Evolutionary conservation across 2,888 invertebrate genomes (phyloP), one percentile per base, ranked within the genome.

Genomic region (Phortica okadai): DNA sequence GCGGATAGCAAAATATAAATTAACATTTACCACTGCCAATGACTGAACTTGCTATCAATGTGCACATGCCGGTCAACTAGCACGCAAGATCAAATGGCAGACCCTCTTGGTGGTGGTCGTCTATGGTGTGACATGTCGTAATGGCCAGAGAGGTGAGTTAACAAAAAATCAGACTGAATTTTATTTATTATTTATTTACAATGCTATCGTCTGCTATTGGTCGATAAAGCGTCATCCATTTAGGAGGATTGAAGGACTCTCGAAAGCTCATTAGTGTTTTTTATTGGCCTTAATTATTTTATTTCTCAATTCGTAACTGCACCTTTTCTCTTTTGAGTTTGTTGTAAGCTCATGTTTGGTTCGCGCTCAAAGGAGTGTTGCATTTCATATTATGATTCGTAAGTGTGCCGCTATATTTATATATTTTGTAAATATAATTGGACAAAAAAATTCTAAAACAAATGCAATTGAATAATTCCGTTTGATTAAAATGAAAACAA

Each of bases 51-150:
- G 10, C 50, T 14, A 50, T 62, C 25, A 69, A 45, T 69, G 21
- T 45, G 45, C 14, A 6, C 44, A 16, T 45, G 69, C 44, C 69
- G 69, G 69, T 69, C 69, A 45, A 69, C 41, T 69, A 44, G 45
- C 74, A 73, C 76, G 82, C 79, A 81, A 82, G 87, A 89, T 89
- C 90, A 90, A 87, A 90, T 89, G 89, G 89, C 90, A 88, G 90
- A 90, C 90, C 91, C 91, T 90, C 89, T 90, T 85, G 88, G 88
- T 88, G 89, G 87, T 50, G 89, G 87, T 33, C 33, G 33, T 85
- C 89, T 90, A 90, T 91, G 90, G 90, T 91, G 91, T 91, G 90
- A 89, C 90, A 92, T 92, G 92, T 91, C 91, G 92, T 92, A 91
- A 92, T 92, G 92, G 92, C 92, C 91, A 92, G 92, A 91, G 92